Evolutionary conservation across 2,113 vertebrate genomes (phyloP), one percentile per base, ranked within the genome.

Genomic region (Prochilodus magdalenae): DNA sequence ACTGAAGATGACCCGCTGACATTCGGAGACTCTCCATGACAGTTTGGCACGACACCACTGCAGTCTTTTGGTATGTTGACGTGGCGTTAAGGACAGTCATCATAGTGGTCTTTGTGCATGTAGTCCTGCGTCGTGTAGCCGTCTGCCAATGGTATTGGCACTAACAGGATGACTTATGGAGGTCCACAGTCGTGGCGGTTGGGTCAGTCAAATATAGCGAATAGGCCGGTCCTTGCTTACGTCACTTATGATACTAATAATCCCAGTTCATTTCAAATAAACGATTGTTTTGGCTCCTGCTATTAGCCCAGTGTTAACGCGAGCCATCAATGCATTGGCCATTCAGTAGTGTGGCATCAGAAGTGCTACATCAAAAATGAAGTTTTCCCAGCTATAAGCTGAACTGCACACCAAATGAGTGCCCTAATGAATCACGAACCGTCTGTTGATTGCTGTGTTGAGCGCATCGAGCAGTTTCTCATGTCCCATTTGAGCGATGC

Each of bases 321-420:
- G 16, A 29, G 55, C 55, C n/a, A n/a, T 59, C 49, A 72, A 49
- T 62, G 20, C 6, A 47, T 62, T 72, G n/a, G 16, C 30, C 4
- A 40, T 72, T 60, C 49, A 79, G 1, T 22, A 26, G 47, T 59
- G n/a, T 44, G 77, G 49, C 66, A 26, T 60, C 22, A 60, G 24
- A 24, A n/a, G 55, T 69, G 49, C 53, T 47, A 20, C 16, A 59
- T 71, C 26, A 79, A 29, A 57, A 72, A 40, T 70, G 40, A 3
- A 30, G n/a, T 33, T 40, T 40, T 75, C 29, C 15, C 33, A 73
- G 55, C 27, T 33, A 36, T 40, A 79, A 47, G 55, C 77, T 44
- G 24, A 59, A 49, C 20, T n/a, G 75, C 75, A 77, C 62, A 66
- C 22, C 57, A 60, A 60, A 60, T 60, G n/a, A 60, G 24, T 24